Percentiles rank a stretch among this genome's conserved stretches.
Conservation (phyloP, 1,140 invertebrate genomes). For the Zaprionus capensis region DNA sequence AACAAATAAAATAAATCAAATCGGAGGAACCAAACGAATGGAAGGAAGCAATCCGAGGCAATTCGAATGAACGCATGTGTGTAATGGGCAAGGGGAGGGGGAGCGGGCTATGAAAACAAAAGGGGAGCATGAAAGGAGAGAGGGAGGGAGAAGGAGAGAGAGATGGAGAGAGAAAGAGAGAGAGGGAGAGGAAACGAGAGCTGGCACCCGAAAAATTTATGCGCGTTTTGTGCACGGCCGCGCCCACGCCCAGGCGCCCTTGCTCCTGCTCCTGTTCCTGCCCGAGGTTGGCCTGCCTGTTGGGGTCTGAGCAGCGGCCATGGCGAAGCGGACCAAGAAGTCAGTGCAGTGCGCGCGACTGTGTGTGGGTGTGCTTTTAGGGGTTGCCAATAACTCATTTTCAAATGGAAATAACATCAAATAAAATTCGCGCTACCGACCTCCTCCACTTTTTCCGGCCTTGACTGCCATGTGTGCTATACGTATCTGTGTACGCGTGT, state of each 20-base stretch:
- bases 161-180: neutral
- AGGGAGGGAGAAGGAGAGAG: neutral
- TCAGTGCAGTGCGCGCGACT: neutral
- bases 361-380: slow-evolving; percentile 50
- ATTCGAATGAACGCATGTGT: slow-evolving; percentile 66
- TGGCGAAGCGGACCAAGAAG: neutral
- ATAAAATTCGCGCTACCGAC: slow-evolving; percentile 76
- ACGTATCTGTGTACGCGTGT: slow-evolving; percentile 42
- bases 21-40: slow-evolving; percentile 57
- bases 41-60: slow-evolving; percentile 66
- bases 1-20: slow-evolving; percentile 84
- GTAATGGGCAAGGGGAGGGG: slow-evolving; percentile 24
- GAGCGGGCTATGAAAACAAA: slow-evolving; percentile 42
- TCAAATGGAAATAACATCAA: slow-evolving; percentile 81
- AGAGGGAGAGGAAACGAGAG: neutral
- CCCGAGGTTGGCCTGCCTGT: slow-evolving; percentile 25
- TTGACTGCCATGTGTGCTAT: slow-evolving; percentile 62
- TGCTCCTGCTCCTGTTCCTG: neutral
- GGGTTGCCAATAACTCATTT: slow-evolving; percentile 80
- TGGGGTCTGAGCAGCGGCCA: neutral
- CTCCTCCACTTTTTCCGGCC: slow-evolving; percentile 43
- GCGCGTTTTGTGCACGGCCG: slow-evolving; percentile 58
- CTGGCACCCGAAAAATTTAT: slow-evolving; percentile 70
- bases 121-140: slow-evolving; percentile 47
- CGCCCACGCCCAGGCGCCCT: slow-evolving; percentile 58